These are phyloP conservation scores for Cinara cedri DNA, from an alignment of 2,888 invertebrate genomes.

Conservation along the genomic window DNA sequence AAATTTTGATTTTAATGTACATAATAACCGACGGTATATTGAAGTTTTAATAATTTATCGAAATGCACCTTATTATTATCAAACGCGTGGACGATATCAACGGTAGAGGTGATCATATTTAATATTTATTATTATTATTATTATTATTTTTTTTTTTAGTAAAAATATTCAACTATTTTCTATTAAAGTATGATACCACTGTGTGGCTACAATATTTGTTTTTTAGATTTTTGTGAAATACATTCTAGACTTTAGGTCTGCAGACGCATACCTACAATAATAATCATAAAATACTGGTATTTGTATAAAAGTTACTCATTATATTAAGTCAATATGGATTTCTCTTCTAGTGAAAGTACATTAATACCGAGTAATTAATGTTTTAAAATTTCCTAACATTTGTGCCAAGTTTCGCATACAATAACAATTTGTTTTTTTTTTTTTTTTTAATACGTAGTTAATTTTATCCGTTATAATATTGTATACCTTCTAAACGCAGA, in stretches of 20 bases:
- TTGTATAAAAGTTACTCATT: not conserved
- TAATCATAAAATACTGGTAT: too few species aligned
- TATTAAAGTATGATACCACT: too few species aligned
- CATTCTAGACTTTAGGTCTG: too few species aligned
- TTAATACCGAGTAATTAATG: not conserved
- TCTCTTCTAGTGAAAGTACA: constrained; percentile 5
- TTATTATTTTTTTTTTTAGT: too few species aligned
- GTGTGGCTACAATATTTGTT: not conserved
- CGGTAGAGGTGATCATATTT: constrained; percentile 23
- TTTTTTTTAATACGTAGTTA: too few species aligned
- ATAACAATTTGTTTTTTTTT: not conserved
- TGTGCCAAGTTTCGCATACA: not conserved
- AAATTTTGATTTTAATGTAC: too few species aligned
- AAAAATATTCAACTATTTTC: too few species aligned
- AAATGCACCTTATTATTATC: not conserved
- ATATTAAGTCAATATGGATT: not conserved
- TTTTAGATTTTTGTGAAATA: not conserved
- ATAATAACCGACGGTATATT: not conserved
- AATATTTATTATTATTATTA: not conserved
- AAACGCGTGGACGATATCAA: not conserved
- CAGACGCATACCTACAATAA: too few species aligned
- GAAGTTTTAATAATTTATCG: not conserved
- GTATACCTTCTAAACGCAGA: not conserved
- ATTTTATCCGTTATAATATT: not conserved
- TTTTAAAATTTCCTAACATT: not conserved